phyloP scores from a whole-genome alignment of 2,797 vertebrate genomes.

The Peromyscus eremicus region DNA sequence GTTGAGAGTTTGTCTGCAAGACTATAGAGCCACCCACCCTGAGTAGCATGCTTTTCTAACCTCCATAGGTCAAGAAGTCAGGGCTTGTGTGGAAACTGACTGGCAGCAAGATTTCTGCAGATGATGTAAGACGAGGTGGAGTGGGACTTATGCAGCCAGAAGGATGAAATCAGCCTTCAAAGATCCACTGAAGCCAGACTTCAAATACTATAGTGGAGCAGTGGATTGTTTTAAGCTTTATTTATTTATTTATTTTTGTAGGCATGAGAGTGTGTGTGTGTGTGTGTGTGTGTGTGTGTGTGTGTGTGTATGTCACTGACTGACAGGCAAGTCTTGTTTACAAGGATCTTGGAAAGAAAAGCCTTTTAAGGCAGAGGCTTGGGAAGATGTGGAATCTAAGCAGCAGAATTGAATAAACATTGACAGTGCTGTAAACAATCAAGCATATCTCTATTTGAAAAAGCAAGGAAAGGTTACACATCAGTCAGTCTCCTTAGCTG shows the following conservation, averaged over 20 bases:
- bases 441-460: conserved; percentile 72
- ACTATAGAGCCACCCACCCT: neutral
- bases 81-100: neutral
- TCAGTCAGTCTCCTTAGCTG: conserved; percentile 46
- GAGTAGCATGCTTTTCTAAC: neutral
- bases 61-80: neutral
- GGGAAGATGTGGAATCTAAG: conserved; percentile 54
- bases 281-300: neutral
- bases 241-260: neutral
- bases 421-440: conserved; percentile 73
- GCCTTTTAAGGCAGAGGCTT: conserved; percentile 71
- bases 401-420: conserved; percentile 68
- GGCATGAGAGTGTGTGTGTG: neutral
- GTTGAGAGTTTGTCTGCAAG: neutral
- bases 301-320: neutral
- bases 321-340: conserved; percentile 70
- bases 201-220: conserved; percentile 65
- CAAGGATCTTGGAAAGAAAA: conserved; percentile 68
- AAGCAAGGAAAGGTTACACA: conserved; percentile 67
- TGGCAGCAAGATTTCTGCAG: neutral
- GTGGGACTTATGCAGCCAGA: neutral
- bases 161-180: conserved; percentile 71
- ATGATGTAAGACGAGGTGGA: neutral
- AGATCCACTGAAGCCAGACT: conserved; percentile 65
- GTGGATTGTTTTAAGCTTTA: neutral